These are phyloP conservation scores for Drosophila pseudotalamancana DNA, from an alignment of 2,888 invertebrate genomes.

Conservation along the genomic window DNA sequence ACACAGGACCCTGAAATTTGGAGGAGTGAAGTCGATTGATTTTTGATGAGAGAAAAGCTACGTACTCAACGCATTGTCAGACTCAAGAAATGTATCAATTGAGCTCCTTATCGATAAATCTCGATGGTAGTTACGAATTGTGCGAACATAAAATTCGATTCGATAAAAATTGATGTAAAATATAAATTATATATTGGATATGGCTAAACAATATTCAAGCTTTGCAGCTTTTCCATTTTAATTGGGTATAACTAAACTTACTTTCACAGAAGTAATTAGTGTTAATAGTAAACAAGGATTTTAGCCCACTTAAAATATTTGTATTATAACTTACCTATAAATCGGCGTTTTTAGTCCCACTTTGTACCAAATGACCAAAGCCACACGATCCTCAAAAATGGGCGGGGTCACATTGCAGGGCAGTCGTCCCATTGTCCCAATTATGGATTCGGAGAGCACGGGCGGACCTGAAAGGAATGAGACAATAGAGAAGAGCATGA, in stretches of 20 bases:
- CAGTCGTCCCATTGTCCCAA: constrained; percentile 82
- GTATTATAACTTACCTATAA: constrained; percentile 82
- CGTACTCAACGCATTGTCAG: constrained; percentile 8
- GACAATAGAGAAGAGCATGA: constrained; percentile 36
- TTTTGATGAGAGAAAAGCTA: constrained; percentile 11
- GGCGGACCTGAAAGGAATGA: constrained; percentile 81
- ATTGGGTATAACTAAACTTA: too few relatives aligned
- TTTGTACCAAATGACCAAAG: constrained; percentile 84
- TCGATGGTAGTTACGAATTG: background rate
- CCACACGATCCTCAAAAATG: constrained; percentile 83
- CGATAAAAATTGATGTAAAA: too few relatives aligned
- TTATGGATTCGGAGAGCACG: constrained; percentile 83
- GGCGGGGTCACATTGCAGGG: constrained; percentile 85
- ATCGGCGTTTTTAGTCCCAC: constrained; percentile 84
- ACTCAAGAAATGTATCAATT: constrained; percentile 1
- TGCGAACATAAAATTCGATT: too few relatives aligned
- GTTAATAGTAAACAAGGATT: background rate
- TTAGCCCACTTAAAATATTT: background rate
- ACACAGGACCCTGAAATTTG: constrained; percentile 51
- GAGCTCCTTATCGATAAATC: constrained; percentile 2
- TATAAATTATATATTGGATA: too few relatives aligned
- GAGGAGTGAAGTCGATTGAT: constrained; percentile 13
- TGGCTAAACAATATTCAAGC: too few relatives aligned
- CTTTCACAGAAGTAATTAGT: too few relatives aligned
- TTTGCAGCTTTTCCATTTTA: too few relatives aligned